Conservation (phyloP, 2,797 vertebrate genomes). For the Pachyuromys duprasi region DNA sequence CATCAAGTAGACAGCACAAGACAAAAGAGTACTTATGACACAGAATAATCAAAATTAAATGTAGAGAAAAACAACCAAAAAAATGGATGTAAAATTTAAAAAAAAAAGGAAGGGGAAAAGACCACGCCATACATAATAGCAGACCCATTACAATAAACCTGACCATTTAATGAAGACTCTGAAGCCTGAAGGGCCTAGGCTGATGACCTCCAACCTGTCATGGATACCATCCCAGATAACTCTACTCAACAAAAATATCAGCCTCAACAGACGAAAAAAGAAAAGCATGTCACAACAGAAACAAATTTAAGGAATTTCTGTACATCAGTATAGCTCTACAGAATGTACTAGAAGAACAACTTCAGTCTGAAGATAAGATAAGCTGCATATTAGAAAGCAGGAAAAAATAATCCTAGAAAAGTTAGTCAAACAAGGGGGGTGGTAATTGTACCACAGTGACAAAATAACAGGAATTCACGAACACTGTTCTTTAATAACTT, state of each 20-base stretch:
- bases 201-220: background rate
- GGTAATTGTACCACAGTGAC: background rate
- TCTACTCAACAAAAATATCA: no score
- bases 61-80: background rate
- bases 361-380: no score
- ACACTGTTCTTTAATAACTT: background rate
- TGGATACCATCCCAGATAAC: no score
- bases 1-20: background rate
- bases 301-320: background rate
- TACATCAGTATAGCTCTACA: background rate
- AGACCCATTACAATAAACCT: background rate
- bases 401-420: background rate
- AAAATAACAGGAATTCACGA: background rate
- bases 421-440: background rate
- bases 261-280: background rate
- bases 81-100: background rate
- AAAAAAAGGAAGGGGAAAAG: background rate
- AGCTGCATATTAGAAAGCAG: no score
- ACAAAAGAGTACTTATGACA: background rate
- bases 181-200: background rate
- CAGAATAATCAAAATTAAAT: background rate
- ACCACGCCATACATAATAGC: background rate
- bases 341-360: no score
- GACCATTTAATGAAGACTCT: background rate
- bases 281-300: background rate